Evolutionary conservation across 2,113 vertebrate species (phyloP), one percentile per base, ranked within the genome.

Genomic region (Aspiorhynchus laticeps): DNA sequence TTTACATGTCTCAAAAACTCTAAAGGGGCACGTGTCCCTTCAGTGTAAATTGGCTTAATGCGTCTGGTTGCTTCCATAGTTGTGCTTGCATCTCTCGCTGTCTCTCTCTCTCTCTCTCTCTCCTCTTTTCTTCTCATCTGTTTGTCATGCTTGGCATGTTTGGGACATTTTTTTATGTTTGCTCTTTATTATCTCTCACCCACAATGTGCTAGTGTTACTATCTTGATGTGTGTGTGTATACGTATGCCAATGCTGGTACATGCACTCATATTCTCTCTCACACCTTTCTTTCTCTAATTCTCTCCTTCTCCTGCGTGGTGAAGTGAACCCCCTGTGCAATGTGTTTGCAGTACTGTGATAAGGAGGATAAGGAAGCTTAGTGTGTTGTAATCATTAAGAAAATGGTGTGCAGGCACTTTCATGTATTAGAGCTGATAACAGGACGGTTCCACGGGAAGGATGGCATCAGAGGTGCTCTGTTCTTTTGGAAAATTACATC

Each of bases 181-280:
- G 85, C 63, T 91, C 74, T 87, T 84, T 86, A 90, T 92, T 93
- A 93, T 93, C 92, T 92, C 85, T 78, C 80, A 83, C 77, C 83
- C 46, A 86, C 91, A 92, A 91, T 85, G 88, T 26, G 26, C 85
- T 79, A 89, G 87, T 87, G 85, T 86, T 86, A 82, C 88, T 81
- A 89, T 92, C 90, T 91, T 91, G 87, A 89, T 84, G 67, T 59
- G 78, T 59, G 15, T 61, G 19, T 71, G 28, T 53, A 14, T 28
- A 65, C 11, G 59, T 78, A n/a, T 78, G 80, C 85, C n/a, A 75
- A 46, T 51, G 33, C 2, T 38, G 56, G 36, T n/a, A 73, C 65
- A n/a, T 51, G 84, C 2, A 33, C 85, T 56, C 48, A 84, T 85
- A 87, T 90, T 69, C 74, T 86, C 51, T 86, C 67, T 74, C n/a